Percentiles rank a stretch among this genome's conserved stretches.
Evolutionary conservation across 1,140 invertebrate species (phyloP).

Genomic region (Drosophila ogumai): DNA sequence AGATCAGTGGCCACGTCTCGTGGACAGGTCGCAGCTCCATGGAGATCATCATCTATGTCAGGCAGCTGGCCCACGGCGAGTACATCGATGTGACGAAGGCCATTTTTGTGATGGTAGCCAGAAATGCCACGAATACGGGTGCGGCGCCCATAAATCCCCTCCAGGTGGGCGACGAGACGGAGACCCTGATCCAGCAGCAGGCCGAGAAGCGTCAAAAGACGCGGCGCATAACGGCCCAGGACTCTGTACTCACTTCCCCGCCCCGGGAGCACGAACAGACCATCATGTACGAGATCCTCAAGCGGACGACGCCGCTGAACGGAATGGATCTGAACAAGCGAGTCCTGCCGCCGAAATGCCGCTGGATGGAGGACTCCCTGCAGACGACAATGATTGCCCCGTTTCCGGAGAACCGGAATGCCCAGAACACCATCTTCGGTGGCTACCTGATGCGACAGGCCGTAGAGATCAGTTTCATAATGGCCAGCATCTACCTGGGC

Average conservation of each 20-base stretch:
- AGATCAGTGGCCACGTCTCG: constrained; percentile 90
- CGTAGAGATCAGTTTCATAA: constrained; percentile 90
- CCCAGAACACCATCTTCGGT: constrained; percentile 93
- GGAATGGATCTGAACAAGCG: constrained; percentile 85
- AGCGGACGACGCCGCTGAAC: constrained; percentile 86
- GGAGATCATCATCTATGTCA: constrained; percentile 89
- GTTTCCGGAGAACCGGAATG: constrained; percentile 86
- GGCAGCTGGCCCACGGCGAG: constrained; percentile 87
- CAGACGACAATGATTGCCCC: constrained; percentile 63
- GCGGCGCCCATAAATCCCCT: constrained; percentile 89
- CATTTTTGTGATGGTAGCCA: constrained; percentile 90
- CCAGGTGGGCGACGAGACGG: constrained; percentile 87
- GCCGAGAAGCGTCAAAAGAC: constrained; percentile 86
- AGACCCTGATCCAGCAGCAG: constrained; percentile 86
- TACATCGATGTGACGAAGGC: constrained; percentile 89
- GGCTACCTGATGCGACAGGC: constrained; percentile 93
- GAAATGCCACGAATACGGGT: constrained; percentile 88
- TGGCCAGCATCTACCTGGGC: constrained; percentile 87
- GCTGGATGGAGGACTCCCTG: constrained; percentile 88
- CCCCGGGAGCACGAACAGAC: constrained; percentile 89
- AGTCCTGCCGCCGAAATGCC: constrained; percentile 86
- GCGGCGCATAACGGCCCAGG: constrained; percentile 84
- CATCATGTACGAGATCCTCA: constrained; percentile 89
- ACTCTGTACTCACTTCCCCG: constrained; percentile 87
- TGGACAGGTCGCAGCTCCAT: constrained; percentile 91